phyloP scores from a whole-genome alignment of 2,797 vertebrate genomes.

The Melanotaenia trifasciata region DNA sequence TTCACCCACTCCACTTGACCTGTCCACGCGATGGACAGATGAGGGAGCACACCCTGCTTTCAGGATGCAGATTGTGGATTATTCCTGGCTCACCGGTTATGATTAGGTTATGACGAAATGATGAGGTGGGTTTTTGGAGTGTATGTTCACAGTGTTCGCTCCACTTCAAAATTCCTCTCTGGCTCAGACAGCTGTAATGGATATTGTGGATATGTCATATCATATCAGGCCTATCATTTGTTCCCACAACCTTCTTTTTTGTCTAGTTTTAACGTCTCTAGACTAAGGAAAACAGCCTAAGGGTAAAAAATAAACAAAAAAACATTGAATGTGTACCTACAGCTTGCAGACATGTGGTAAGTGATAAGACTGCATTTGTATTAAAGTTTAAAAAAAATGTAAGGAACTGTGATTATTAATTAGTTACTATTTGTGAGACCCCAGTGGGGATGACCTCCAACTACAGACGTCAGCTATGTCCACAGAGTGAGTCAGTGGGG shows the following conservation, averaged over 20 bases:
- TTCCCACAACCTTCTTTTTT: neutral
- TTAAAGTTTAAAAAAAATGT: neutral
- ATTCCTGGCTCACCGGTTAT: slow-evolving; percentile 19
- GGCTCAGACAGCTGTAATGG: slow-evolving; percentile 25
- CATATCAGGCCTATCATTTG: slow-evolving; percentile 1
- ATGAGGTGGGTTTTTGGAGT: slow-evolving; percentile 15
- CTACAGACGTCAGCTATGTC: neutral
- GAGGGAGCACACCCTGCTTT: slow-evolving; percentile 14
- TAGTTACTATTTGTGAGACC: neutral
- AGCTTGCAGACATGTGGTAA: neutral
- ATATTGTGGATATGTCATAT: slow-evolving; percentile 10
- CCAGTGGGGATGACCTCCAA: neutral
- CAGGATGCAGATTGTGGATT: slow-evolving; percentile 4
- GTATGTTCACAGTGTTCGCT: neutral
- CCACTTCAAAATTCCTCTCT: slow-evolving; percentile 7
- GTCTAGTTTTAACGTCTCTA: neutral
- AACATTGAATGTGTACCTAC: neutral
- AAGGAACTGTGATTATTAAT: neutral
- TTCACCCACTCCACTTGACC: slow-evolving; percentile 48
- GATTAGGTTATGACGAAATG: slow-evolving; percentile 20
- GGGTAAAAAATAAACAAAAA: neutral
- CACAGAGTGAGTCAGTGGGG: slow-evolving; percentile 1
- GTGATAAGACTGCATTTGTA: neutral
- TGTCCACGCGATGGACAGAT: slow-evolving; percentile 15
- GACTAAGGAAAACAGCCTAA: neutral